Evolutionary conservation across 1,140 invertebrate genomes (phyloP).

Genomic region (Cydia splendana): DNA sequence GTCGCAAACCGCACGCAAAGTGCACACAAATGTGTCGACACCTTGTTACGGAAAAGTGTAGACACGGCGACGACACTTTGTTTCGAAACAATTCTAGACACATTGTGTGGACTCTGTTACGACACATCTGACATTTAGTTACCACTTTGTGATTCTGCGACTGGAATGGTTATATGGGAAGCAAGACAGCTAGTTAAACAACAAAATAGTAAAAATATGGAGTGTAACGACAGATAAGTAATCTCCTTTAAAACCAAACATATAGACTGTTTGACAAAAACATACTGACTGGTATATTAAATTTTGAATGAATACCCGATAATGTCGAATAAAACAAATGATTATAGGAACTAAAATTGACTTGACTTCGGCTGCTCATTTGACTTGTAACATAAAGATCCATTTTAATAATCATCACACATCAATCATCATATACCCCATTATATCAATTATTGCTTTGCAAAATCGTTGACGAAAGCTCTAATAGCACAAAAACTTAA

Average conservation of each 20-base stretch:
- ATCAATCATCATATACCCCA: background rate
- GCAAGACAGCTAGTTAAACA: background rate
- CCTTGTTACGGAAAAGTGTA: too few species aligned
- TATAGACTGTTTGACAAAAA: too few species aligned
- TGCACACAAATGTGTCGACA: too few species aligned
- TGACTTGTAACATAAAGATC: background rate
- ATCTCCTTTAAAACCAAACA: too few species aligned
- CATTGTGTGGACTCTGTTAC: too few species aligned
- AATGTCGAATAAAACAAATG: background rate
- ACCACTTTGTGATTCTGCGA: too few species aligned
- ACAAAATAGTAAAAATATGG: background rate
- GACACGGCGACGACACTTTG: too few species aligned
- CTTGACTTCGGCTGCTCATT: background rate
- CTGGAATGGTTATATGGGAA: too few species aligned
- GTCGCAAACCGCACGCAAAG: too few species aligned
- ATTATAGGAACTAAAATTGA: background rate
- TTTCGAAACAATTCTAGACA: too few species aligned
- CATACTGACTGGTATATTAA: too few species aligned
- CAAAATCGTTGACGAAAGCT: slow-evolving; percentile 4
- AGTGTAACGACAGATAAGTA: background rate
- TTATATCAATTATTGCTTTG: slow-evolving; percentile 9
- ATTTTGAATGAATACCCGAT: slow-evolving; percentile 34
- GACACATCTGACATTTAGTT: too few species aligned
- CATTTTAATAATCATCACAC: background rate
- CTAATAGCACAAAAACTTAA: background rate